phyloP scores from a whole-genome alignment of 2,888 invertebrate species.

The Junonia oenone region DNA sequence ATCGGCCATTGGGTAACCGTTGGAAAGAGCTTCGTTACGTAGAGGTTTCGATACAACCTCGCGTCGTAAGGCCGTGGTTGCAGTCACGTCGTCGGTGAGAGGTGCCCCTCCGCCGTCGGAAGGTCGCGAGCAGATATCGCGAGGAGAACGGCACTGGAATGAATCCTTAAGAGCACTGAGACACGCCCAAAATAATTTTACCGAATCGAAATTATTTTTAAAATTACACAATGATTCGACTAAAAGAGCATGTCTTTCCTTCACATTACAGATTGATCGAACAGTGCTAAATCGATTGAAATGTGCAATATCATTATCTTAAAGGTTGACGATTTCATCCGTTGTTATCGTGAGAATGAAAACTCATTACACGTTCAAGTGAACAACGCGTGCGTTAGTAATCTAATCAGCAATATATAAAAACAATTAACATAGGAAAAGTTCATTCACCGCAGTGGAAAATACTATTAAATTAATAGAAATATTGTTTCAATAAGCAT shows the following conservation, averaged over 20 bases:
- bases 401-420: slow-evolving; percentile 56
- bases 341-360: slow-evolving; percentile 41
- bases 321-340: slow-evolving; percentile 16
- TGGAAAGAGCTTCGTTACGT: slow-evolving; percentile 77
- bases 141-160: slow-evolving; percentile 73
- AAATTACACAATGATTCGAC: not conserved
- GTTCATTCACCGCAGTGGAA: slow-evolving; percentile 60
- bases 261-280: not conserved
- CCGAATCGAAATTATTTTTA: slow-evolving; percentile 2
- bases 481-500: slow-evolving; percentile 33
- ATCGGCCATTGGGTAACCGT: slow-evolving; percentile 72
- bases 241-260: not conserved
- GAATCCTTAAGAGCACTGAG: slow-evolving; percentile 50
- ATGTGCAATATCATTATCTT: slow-evolving; percentile 16
- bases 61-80: slow-evolving; percentile 76
- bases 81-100: slow-evolving; percentile 77
- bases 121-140: slow-evolving; percentile 67
- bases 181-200: slow-evolving; percentile 50
- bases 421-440: slow-evolving; percentile 47
- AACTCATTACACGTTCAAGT: slow-evolving; percentile 48
- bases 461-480: slow-evolving; percentile 26
- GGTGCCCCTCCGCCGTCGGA: slow-evolving; percentile 74
- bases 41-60: slow-evolving; percentile 77
- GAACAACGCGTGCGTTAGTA: slow-evolving; percentile 39
- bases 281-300: not conserved